Conservation (phyloP, 1,140 invertebrate species). For the Nixonia krombeini region DNA sequence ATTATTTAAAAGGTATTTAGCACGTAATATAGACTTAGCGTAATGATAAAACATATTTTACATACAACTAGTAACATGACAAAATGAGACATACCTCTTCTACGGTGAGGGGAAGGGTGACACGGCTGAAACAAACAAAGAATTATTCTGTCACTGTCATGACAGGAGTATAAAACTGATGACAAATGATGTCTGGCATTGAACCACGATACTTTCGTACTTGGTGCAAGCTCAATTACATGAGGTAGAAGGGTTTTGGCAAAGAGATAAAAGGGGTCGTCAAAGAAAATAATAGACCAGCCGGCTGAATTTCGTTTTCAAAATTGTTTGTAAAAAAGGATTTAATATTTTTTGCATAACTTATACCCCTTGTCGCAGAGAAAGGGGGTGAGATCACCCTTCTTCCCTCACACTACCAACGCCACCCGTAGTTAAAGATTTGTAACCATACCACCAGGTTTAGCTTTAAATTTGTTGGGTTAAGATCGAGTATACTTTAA, state of each 20-base stretch:
- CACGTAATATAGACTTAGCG: constrained; percentile 4
- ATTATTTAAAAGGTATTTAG: constrained; percentile 14
- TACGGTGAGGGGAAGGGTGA: constrained; percentile 81
- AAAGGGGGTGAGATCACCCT: constrained; percentile 43
- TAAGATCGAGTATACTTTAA: constrained; percentile 20
- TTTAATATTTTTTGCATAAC: constrained; percentile 14
- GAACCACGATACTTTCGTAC: not conserved
- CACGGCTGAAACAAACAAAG: constrained; percentile 77
- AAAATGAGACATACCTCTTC: constrained; percentile 80
- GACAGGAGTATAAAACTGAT: not conserved
- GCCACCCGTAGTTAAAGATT: constrained; percentile 53
- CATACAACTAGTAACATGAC: not conserved
- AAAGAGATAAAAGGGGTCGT: not conserved
- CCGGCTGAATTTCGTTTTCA: not conserved
- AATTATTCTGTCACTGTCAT: constrained; percentile 34
- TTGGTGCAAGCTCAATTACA: not conserved
- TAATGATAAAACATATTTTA: constrained; percentile 3
- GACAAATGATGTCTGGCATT: not conserved
- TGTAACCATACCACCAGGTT: constrained; percentile 36
- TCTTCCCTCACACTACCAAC: constrained; percentile 21
- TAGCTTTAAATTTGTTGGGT: constrained; percentile 37
- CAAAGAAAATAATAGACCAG: too few relatives aligned
- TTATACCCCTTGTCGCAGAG: not conserved
- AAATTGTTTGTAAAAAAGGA: constrained; percentile 7
- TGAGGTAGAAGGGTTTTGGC: constrained; percentile 2